phyloP scores from a whole-genome alignment of 2,797 vertebrate species.

The Hydrocynus forskahlii region DNA sequence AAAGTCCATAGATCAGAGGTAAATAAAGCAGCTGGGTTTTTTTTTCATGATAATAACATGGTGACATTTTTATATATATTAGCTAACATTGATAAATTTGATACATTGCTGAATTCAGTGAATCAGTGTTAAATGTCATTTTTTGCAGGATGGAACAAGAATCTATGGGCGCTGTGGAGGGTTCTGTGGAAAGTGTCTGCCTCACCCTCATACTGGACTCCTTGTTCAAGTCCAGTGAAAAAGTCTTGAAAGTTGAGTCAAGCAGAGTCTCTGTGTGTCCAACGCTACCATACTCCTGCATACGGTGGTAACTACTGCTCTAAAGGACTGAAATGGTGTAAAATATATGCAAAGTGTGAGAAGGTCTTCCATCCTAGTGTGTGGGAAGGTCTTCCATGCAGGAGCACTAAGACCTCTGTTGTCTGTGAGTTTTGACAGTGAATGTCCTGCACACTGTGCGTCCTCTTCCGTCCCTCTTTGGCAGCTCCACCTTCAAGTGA shows the following conservation, averaged over 20 bases:
- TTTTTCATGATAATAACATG: neutral
- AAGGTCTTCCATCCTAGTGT: neutral
- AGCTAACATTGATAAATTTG: neutral
- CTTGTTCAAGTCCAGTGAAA: conserved; percentile 85
- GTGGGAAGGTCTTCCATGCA: neutral
- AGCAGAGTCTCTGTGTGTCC: neutral
- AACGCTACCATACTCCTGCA: neutral
- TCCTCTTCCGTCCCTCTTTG: conserved; percentile 38
- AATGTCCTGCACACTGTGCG: conserved; percentile 40
- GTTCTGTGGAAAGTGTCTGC: conserved; percentile 96
- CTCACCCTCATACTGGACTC: conserved; percentile 84
- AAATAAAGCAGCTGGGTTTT: conserved; percentile 56
- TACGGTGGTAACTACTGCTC: neutral
- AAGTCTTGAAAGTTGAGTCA: conserved; percentile 49
- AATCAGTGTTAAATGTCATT: neutral
- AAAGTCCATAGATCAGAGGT: conserved; percentile 93
- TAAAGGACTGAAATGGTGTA: too few relatives aligned
- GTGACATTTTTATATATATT: neutral
- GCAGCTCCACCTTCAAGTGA: conserved; percentile 66
- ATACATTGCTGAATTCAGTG: neutral
- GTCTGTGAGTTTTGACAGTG: conserved; percentile 29
- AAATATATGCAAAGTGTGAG: neutral
- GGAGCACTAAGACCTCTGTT: neutral
- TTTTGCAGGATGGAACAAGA: conserved; percentile 87
- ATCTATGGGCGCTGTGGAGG: conserved; percentile 96